Conservation (phyloP, 2,113 vertebrate species). For the Dicerorhinus sumatrensis region DNA sequence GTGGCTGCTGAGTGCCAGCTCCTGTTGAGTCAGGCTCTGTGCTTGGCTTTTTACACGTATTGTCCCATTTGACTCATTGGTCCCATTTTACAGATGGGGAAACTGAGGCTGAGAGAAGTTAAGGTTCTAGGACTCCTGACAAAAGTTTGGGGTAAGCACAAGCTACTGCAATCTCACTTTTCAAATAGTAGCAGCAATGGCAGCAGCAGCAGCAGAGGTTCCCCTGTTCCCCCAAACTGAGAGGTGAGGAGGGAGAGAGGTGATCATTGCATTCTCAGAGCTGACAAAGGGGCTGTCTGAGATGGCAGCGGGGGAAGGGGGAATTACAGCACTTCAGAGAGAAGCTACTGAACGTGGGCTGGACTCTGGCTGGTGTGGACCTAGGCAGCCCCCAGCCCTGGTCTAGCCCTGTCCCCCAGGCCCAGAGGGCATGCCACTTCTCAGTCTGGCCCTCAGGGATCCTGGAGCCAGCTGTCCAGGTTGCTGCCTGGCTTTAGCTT, state of each 20-base stretch:
- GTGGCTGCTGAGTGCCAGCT: neutral
- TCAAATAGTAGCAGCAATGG: neutral
- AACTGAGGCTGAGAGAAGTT: neutral
- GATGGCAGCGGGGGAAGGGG: accelerated
- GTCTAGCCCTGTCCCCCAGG: no score
- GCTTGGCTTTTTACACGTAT: accelerated
- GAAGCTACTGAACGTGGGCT: neutral
- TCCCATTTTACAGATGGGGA: neutral
- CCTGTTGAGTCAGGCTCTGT: neutral
- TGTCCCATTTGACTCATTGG: neutral
- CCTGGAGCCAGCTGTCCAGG: neutral
- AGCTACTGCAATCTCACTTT: neutral
- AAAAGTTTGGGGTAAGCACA: neutral
- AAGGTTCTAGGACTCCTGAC: neutral
- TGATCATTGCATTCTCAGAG: neutral
- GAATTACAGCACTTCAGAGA: neutral
- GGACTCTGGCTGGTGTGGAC: neutral
- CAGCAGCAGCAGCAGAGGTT: neutral
- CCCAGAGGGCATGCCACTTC: neutral
- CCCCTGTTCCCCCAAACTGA: neutral
- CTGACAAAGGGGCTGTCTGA: neutral
- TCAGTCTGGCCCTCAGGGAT: neutral
- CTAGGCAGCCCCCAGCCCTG: neutral
- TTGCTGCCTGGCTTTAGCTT: neutral
- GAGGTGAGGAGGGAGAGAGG: no score